Evolutionary conservation across 2,888 invertebrate genomes (phyloP).

Genomic region (Catocala nupta): DNA sequence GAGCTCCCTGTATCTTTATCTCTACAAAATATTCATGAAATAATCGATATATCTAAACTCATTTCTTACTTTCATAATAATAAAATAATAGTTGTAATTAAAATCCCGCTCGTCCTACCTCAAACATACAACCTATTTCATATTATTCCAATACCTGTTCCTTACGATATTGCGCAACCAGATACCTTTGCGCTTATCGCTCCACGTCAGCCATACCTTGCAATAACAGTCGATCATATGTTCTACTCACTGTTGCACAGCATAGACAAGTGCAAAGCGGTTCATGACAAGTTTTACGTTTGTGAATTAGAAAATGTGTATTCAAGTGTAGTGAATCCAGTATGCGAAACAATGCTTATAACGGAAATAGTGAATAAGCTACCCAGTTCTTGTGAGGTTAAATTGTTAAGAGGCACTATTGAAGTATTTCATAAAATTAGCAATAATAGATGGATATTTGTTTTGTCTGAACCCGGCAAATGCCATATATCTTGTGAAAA

Average conservation of each 20-base stretch:
- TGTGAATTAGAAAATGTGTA: conserved; percentile 9
- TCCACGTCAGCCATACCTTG: conserved; percentile 6
- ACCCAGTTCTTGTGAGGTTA: conserved; percentile 6
- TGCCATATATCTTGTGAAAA: conserved; percentile 5
- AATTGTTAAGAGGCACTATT: conserved; percentile 6
- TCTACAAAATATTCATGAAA: conserved; percentile 8
- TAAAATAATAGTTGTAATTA: conserved; percentile 2
- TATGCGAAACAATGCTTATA: conserved; percentile 2
- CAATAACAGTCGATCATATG: conserved; percentile 8
- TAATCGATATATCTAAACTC: conserved; percentile 8
- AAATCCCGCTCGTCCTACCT: conserved; percentile 8
- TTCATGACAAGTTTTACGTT: conserved; percentile 8
- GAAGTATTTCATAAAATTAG: conserved; percentile 1
- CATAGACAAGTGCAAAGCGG: conserved; percentile 7
- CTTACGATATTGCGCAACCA: conserved; percentile 2
- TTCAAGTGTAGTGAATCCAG: conserved; percentile 6
- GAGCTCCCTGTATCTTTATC: conserved; percentile 5
- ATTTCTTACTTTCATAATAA: conserved; percentile 3
- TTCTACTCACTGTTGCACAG: conserved; percentile 9
- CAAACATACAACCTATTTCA: conserved; percentile 3
- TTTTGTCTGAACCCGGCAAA: conserved; percentile 3
- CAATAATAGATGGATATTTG: conserved; percentile 9
- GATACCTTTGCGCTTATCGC: conserved; percentile 10
- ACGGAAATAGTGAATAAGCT: conserved; percentile 1
- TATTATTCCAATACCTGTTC: not conserved